Evolutionary conservation across 2,797 vertebrate genomes (phyloP).

Genomic region (Mus minutoides): DNA sequence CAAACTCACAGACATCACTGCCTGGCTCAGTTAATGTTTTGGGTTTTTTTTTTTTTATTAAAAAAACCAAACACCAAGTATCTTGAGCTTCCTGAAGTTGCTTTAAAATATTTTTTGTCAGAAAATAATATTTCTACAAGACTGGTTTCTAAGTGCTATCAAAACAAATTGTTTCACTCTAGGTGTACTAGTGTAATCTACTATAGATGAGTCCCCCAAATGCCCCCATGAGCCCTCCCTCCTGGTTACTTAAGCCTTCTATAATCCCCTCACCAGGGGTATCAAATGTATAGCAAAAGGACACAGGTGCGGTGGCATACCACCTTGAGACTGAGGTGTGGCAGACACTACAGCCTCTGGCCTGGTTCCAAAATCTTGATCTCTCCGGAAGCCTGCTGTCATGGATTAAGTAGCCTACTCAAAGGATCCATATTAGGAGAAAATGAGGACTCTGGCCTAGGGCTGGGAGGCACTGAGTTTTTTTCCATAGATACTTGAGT

Average conservation of each 20-base stretch:
- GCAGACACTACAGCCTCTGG: neutral
- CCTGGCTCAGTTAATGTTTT: neutral
- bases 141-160: conserved; percentile 2
- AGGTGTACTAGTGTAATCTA: neutral
- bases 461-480: neutral
- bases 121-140: neutral
- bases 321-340: neutral
- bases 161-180: neutral
- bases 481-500: neutral
- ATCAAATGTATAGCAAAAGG: neutral
- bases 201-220: neutral
- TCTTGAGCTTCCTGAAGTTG: conserved; percentile 2
- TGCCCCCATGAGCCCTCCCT: neutral
- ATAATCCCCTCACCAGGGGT: neutral
- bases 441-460: neutral
- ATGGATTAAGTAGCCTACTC: neutral
- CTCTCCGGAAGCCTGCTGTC: neutral
- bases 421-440: neutral
- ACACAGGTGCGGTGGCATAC: neutral
- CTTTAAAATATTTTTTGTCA: conserved; percentile 31
- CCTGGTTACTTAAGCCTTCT: neutral
- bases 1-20: neutral
- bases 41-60: too few relatives aligned
- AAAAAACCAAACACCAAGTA: neutral
- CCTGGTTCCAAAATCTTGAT: neutral